phyloP scores from a whole-genome alignment of 2,113 vertebrate species.

The western clawed frog (Xenopus tropicalis) region DNA sequence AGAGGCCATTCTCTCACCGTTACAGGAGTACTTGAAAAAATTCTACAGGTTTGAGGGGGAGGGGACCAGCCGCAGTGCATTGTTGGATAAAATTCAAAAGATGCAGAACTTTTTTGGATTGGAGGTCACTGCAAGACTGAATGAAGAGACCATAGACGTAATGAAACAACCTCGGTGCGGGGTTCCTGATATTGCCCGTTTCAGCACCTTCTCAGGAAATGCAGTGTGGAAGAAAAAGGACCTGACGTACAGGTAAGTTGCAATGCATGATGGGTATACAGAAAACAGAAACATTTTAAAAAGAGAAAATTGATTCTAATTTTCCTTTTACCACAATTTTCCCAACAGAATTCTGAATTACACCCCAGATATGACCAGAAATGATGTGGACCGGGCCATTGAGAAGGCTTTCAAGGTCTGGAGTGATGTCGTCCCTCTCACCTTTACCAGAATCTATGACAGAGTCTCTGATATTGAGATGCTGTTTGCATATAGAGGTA shows the following conservation, averaged over 20 bases:
- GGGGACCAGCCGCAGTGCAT: not conserved
- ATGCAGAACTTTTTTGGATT: slow-evolving; percentile 63
- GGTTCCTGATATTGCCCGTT: slow-evolving; percentile 52
- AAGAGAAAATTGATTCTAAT: too few relatives aligned
- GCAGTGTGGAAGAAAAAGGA: slow-evolving; percentile 53
- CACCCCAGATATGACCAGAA: slow-evolving; percentile 66
- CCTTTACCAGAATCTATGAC: slow-evolving; percentile 56
- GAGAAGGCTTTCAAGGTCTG: slow-evolving; percentile 62
- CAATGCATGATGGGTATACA: too few relatives aligned
- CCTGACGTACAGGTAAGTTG: slow-evolving; percentile 57
- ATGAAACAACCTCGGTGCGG: slow-evolving; percentile 62
- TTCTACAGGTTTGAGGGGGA: too few relatives aligned
- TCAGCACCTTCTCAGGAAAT: slow-evolving; percentile 49
- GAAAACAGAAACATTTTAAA: not conserved
- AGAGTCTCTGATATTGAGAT: slow-evolving; percentile 68
- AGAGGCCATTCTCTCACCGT: too few relatives aligned
- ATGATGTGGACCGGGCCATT: slow-evolving; percentile 63
- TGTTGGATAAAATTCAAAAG: slow-evolving; percentile 53
- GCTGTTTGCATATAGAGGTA: slow-evolving; percentile 67
- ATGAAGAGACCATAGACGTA: slow-evolving; percentile 47
- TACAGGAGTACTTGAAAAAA: too few relatives aligned
- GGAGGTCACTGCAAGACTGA: slow-evolving; percentile 57
- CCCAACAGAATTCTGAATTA: slow-evolving; percentile 62
- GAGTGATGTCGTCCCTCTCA: slow-evolving; percentile 62
- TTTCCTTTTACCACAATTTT: not conserved